Evolutionary conservation across 2,797 vertebrate species (phyloP), one percentile per base, ranked within the genome.

Genomic region (Xenopus petersii): DNA sequence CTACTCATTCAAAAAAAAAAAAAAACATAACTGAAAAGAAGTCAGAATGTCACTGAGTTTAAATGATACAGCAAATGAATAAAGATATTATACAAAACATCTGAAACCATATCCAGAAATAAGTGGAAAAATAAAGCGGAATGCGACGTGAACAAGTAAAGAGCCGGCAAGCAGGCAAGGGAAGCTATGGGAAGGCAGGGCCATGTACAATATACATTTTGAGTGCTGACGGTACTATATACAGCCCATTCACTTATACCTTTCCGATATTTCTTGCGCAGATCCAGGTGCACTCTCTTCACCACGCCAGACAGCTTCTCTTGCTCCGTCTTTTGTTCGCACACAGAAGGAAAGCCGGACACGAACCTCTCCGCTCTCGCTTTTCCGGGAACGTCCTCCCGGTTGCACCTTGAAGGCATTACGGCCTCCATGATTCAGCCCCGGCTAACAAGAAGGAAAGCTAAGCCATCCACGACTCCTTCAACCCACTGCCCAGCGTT

Each of bases 221-320:
- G 21, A 21, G 21, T 21, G 21, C 9, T 49, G 12, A 49, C 47
- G 47, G 11, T 51, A 4, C 12, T 10, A 1, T 49, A 11, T 13
- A 12, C 49, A 5, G 30, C 59, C 48, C 65, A 59, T 63, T 87
- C 36, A 42, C 36, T 42, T 7, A 42, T 91, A 98, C 96, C 96
- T 93, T 98, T 95, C 83, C 94, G 91, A 87, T 98, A 98, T 92
- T 98, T 98, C 88, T 92, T 96, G 82, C 96, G 94, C 86, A 97
- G 94, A 87, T 95, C 93, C 86, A 95, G 90, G 87, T 98, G 96
- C 72, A 98, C 94, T 87, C 93, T 96, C 84, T 97, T 98, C 47
- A 98, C 96, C 68, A 98, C 93, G 62, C 95, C 95, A 0, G 96
- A 97, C 82, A 98, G 91, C 86, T 96, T 96, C 87, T 98, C 95